Conservation (phyloP, 2,888 invertebrate species). For the Abrostola tripartita region DNA sequence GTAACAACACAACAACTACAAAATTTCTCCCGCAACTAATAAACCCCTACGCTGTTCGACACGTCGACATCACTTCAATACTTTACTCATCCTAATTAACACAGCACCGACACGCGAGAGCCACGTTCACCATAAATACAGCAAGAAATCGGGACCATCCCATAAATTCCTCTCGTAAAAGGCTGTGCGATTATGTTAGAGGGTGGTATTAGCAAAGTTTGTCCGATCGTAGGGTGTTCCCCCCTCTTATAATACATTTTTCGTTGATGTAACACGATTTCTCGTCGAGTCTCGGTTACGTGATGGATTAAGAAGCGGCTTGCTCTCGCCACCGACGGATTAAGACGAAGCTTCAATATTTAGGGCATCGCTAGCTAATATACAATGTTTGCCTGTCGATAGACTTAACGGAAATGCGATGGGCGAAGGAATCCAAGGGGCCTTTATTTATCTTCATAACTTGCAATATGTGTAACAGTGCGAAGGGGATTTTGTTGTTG, state of each 20-base stretch:
- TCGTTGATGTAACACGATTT: constrained; percentile 89
- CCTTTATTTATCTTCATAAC: constrained; percentile 49
- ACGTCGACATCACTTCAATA: constrained; percentile 60
- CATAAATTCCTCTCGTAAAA: constrained; percentile 89
- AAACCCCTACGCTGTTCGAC: constrained; percentile 40
- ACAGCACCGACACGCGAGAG: constrained; percentile 81
- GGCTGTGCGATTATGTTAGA: constrained; percentile 88
- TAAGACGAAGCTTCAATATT: constrained; percentile 84
- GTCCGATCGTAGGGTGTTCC: constrained; percentile 81
- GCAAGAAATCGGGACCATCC: constrained; percentile 87
- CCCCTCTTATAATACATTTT: constrained; percentile 87
- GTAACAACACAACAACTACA: constrained; percentile 23
- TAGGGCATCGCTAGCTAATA: constrained; percentile 83
- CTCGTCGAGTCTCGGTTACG: constrained; percentile 88
- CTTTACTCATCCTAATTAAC: constrained; percentile 83
- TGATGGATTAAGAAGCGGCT: constrained; percentile 88
- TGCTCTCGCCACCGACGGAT: constrained; percentile 83
- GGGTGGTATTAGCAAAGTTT: constrained; percentile 89
- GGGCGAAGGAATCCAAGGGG: constrained; percentile 60
- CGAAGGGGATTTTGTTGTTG: constrained; percentile 47
- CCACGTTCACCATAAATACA: constrained; percentile 86
- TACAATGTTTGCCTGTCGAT: constrained; percentile 84
- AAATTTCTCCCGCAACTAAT: constrained; percentile 26
- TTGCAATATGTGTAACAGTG: constrained; percentile 48
- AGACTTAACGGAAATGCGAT: constrained; percentile 78